Base-by-base conservation (phyloP, 2,797 vertebrate genomes). In the Malurus leucopterus region DNA sequence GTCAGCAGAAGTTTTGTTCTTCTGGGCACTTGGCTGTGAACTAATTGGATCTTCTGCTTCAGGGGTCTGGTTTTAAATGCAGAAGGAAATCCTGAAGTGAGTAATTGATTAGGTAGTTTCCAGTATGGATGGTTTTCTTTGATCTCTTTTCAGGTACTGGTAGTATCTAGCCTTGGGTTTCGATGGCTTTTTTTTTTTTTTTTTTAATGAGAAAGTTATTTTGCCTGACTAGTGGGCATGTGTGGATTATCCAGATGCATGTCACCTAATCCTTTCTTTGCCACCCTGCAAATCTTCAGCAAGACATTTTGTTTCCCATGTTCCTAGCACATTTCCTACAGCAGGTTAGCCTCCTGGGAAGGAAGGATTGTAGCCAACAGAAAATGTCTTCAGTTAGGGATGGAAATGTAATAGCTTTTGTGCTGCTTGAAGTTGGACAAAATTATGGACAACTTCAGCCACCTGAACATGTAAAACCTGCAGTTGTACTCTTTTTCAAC, bases 31-130 rank as follows among this genome's bases (percentile, higher is more conserved):
- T 1, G 2, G 10, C 49, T 92, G 11, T 72, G 44, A 62, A n/a
- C 49, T 88, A 61, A 54, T 72, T 38, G 15, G 20, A 29, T 55
- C 34, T 86, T 34, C 55, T 90, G 54, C 65, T 87, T 67, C 38
- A 24, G 46, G 53, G 21, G 67, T 85, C 72, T 70, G 41, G 49
- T 82, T 90, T 38, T 67, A 29, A 79, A 69, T 71, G 55, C 5
- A 3, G 51, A 53, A 85, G 43, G 19, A 74, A 69, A 63, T 57
- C 29, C 21, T 50, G 8, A 29, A 54, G 14, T 34, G 40, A 67
- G 20, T 59, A 73, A 78, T 53, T 74, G n/a, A 65, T 73, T 22
- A 43, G 34, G 34, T 74, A 27, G 57, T 82, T 84, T 76, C 26
- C 5, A 21, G 26, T 11, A 27, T 34, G 22, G 9, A 36, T 59